phyloP scores from a whole-genome alignment of 1,140 invertebrate species.

The Holcopasites calliopsidis region DNA sequence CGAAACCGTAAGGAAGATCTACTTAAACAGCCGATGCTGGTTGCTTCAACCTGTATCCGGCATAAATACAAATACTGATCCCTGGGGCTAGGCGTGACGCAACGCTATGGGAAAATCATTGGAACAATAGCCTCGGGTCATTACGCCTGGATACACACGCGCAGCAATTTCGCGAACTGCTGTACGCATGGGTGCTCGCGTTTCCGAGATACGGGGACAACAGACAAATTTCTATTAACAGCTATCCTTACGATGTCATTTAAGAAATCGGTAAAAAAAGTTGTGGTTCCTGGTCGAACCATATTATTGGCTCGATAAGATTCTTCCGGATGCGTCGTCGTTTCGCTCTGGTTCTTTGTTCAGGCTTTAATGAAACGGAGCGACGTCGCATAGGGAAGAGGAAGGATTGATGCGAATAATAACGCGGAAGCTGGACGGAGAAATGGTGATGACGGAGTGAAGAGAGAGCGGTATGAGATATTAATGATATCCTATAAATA shows the following conservation, averaged over 20 bases:
- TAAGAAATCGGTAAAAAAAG: slow-evolving; percentile 2
- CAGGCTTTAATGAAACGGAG: neutral
- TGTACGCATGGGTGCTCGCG: slow-evolving; percentile 46
- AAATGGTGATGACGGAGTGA: neutral
- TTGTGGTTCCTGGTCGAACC: slow-evolving; percentile 5
- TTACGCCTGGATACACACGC: slow-evolving; percentile 43
- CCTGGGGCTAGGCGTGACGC: slow-evolving; percentile 41
- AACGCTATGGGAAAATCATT: slow-evolving; percentile 49
- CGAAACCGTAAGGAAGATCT: neutral
- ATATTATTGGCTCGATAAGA: neutral
- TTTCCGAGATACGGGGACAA: slow-evolving; percentile 33
- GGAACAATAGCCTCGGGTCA: slow-evolving; percentile 48
- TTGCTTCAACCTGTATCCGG: slow-evolving; percentile 35
- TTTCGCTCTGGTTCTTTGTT: neutral
- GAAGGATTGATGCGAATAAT: neutral
- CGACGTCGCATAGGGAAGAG: neutral
- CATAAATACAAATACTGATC: slow-evolving; percentile 39
- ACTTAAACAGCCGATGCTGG: slow-evolving; percentile 4
- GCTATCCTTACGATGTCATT: slow-evolving; percentile 2
- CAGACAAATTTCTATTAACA: neutral
- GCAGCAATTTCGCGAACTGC: slow-evolving; percentile 46
- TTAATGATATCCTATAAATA: too few species aligned
- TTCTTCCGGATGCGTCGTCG: slow-evolving; percentile 7
- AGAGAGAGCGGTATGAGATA: neutral
- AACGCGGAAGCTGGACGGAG: neutral